Percentiles rank a stretch among this genome's conserved stretches.
Conservation (phyloP, 2,888 invertebrate genomes). For the Onthophagus sagittarius region DNA sequence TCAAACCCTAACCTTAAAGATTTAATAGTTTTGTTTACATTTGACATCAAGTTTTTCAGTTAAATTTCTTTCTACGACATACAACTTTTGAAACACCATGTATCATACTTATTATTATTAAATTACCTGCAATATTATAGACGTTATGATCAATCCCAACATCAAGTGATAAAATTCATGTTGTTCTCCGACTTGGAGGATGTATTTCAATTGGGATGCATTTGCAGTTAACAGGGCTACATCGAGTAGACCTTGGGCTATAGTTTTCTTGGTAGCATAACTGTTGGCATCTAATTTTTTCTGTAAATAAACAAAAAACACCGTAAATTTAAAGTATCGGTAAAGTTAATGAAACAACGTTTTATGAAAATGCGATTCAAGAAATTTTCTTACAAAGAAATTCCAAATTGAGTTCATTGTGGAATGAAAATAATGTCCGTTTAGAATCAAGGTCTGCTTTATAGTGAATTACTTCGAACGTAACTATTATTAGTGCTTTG, state of each 20-base stretch:
- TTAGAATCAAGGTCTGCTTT: too few species aligned
- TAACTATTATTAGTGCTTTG: background rate
- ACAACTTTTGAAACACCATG: background rate
- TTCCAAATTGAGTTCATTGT: too few species aligned
- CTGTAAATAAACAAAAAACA: conserved; percentile 46
- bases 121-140: conserved; percentile 79
- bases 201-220: conserved; percentile 83
- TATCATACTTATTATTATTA: background rate
- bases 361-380: too few species aligned
- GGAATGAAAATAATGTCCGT: too few species aligned
- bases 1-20: too few species aligned
- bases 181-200: conserved; percentile 76
- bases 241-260: conserved; percentile 87
- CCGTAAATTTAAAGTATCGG: background rate
- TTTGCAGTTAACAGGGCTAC: conserved; percentile 84
- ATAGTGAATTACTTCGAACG: too few species aligned
- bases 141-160: conserved; percentile 73
- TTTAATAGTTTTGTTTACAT: too few species aligned
- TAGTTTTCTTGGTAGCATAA: conserved; percentile 90
- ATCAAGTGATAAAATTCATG: conserved; percentile 84
- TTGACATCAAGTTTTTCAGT: background rate
- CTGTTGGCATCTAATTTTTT: conserved; percentile 80
- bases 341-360: too few species aligned
- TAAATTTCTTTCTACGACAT: background rate
- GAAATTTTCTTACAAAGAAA: too few species aligned